phyloP scores from a whole-genome alignment of 2,888 invertebrate species.

The Andrena trimmerana region DNA sequence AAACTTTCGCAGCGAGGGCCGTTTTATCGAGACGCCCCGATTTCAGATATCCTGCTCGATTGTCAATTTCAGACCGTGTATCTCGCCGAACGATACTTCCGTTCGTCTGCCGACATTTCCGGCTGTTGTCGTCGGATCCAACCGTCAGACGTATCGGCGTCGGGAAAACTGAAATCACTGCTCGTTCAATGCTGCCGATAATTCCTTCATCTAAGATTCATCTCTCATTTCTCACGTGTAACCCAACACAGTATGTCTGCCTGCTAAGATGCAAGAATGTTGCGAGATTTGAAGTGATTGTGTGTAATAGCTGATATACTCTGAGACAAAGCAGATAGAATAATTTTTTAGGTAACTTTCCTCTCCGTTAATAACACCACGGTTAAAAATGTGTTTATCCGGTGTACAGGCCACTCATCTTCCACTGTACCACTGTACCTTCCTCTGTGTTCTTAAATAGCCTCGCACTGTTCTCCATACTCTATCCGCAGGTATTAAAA shows the following conservation, averaged over 20 bases:
- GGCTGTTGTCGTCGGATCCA: slow-evolving; percentile 39
- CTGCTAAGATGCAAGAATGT: too few species aligned
- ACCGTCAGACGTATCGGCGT: slow-evolving; percentile 44
- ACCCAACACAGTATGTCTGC: background rate
- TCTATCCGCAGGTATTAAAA: background rate
- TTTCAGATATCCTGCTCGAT: slow-evolving; percentile 37
- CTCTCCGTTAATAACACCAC: too few species aligned
- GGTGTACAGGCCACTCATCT: background rate
- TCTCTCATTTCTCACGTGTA: slow-evolving; percentile 9
- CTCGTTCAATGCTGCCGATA: slow-evolving; percentile 3
- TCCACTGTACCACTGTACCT: background rate
- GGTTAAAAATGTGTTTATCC: too few species aligned
- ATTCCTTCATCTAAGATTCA: slow-evolving; percentile 18
- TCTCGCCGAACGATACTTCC: slow-evolving; percentile 22
- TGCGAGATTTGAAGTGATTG: too few species aligned
- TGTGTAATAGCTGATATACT: too few species aligned
- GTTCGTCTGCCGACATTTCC: slow-evolving; percentile 45
- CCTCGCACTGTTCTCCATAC: background rate
- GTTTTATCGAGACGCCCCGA: slow-evolving; percentile 12
- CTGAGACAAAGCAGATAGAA: too few species aligned
- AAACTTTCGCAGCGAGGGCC: slow-evolving; percentile 10
- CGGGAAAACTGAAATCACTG: slow-evolving; percentile 33
- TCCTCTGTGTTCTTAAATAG: background rate
- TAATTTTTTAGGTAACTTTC: background rate
- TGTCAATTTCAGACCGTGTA: slow-evolving; percentile 37